Base-by-base conservation (phyloP, 2,113 vertebrate genomes). In the Vidua chalybeata region DNA sequence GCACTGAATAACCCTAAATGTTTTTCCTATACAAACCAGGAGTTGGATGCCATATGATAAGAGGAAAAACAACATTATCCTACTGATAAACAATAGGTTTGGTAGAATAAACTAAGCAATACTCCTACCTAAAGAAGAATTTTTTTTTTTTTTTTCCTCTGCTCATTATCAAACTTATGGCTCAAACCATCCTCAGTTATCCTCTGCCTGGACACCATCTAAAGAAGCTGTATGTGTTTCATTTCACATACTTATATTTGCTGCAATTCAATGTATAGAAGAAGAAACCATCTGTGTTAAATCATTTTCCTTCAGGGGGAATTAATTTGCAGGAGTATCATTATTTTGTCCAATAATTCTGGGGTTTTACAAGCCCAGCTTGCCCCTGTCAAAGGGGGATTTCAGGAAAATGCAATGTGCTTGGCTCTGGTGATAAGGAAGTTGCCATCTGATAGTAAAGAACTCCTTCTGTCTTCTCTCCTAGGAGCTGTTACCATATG, bases 231-330 rank as follows among this genome's bases (percentile, higher is more conserved):
- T 20, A 4, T 1, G 2, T 41, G 10, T 41, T 87, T 84, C 37
- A 45, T 72, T 93, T 89, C 48, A 48, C 11, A 5, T 18, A 15
- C 4, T 52, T 75, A 3, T 52, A 30, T 71, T 63, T 56, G 14
- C 16, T 91, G 39, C n/a, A 77, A 22, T 21, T 45, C 41, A 77
- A 59, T 16, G 55, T 5, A 18, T 1, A 62, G 22, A 16, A 61
- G 26, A 82, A 72, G 5, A 68, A 18, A 20, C 1, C 5, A 28
- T 1, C 1, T 0, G 0, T 67, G 46, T 59, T 27, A 39, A 82
- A 54, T 20, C 3, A n/a, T 63, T 61, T 7, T 56, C 10, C 13
- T 56, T 79, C 45, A n/a, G 22, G 26, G 14, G 8, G 20, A 83
- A 58, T n/a, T 56, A 45, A 62, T 76, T 72, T 43, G 41, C 41